These are phyloP conservation scores for Semaprochilodus insignis DNA, from an alignment of 2,797 vertebrate species.

Conservation along the genomic window DNA sequence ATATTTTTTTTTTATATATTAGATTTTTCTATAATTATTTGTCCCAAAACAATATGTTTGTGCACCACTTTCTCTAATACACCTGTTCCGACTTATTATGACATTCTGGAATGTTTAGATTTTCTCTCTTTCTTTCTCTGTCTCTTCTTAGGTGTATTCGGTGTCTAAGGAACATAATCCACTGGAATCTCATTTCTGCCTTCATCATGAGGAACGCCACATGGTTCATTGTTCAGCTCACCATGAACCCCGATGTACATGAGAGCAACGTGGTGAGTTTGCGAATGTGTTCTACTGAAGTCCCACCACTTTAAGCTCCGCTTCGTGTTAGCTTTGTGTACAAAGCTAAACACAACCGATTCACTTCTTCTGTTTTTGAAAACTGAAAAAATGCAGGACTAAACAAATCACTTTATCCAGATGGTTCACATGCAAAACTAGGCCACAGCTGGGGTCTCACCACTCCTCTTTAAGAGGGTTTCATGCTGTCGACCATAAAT, in stretches of 20 bases:
- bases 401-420: not conserved
- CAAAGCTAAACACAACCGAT: not conserved
- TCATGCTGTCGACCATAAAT: not conserved
- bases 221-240: conserved; percentile 88
- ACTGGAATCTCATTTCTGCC: conserved; percentile 88
- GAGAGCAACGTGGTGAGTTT: conserved; percentile 85
- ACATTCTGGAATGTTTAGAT: no score
- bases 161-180: conserved; percentile 88
- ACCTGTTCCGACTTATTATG: no score
- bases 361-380: not conserved
- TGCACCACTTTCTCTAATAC: no score
- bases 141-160: conserved; percentile 82
- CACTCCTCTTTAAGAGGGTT: not conserved
- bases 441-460: conserved; percentile 4
- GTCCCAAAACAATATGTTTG: no score
- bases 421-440: conserved; percentile 2
- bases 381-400: not conserved
- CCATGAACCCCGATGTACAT: conserved; percentile 85
- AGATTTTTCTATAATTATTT: no score
- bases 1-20: no score
- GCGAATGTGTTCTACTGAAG: not conserved
- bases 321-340: not conserved
- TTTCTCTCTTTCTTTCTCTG: not conserved
- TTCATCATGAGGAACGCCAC: conserved; percentile 88
- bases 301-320: not conserved